Evolutionary conservation across 2,888 invertebrate species (phyloP), one percentile per base, ranked within the genome.

Genomic region (Phymatocera aterrima): DNA sequence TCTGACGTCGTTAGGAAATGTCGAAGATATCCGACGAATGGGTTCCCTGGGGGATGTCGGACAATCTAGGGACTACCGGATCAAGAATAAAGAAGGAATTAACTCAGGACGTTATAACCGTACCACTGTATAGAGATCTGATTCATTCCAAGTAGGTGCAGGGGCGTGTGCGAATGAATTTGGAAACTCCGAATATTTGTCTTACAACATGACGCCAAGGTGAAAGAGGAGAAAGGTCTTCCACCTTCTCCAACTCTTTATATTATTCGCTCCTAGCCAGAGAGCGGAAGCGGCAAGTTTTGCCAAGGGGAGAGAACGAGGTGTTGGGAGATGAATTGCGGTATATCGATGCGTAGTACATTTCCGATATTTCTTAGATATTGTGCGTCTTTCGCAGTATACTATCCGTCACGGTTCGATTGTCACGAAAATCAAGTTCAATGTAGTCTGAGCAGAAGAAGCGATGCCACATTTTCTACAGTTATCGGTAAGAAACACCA

Each of bases 11-110:
- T 97, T 96, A 0, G 98, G 98, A 90, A 95, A 97, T 91, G 94
- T 96, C 1, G 96, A 95, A 0, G 98, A 98, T 85, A 99, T 98
- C 80, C 94, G 94, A 86, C 94, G 95, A 92, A 99, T 98, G 83
- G 94, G 93, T 90, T 98, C 97, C 79, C 95, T 94, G 0, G 97
- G 97, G 8, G 92, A 91, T 0, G 96, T 95, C 85, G 96, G 96
- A 0, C 93, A 89, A 89, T 97, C 96, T 0, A 95, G 95, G 0
- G 96, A 96, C 96, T 96, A 86, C 12, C 61, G 57, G 4, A 65
- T 6, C 37, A 24, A n/a, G 4, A 43, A 21, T 18, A 12, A 34
- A 34, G 37, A 64, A 64, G 37, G 3, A 0, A 51, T 51, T 12
- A 51, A n/a, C n/a, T n/a, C n/a, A n/a, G n/a, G n/a, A n/a, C n/a